These are phyloP conservation scores for Sphaerophoria taeniata DNA, from an alignment of 2,888 invertebrate genomes.

Conservation along the genomic window DNA sequence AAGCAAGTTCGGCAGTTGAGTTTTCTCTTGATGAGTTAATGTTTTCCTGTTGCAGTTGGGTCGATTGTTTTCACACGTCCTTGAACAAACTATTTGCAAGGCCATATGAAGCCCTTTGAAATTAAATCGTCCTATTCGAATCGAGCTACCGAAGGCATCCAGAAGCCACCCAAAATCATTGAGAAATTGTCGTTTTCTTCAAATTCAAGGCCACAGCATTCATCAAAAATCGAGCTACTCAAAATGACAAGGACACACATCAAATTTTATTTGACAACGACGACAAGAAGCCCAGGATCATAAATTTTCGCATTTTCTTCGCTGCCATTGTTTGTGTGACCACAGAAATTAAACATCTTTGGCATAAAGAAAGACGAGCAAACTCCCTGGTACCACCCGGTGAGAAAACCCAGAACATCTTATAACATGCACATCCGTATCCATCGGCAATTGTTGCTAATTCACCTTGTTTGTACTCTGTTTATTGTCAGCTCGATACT, in stretches of 20 bases:
- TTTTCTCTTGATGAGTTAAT: background rate
- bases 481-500: constrained; percentile 53
- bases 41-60: background rate
- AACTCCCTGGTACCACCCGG: constrained; percentile 53
- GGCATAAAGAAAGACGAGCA: constrained; percentile 2
- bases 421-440: constrained; percentile 33
- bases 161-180: constrained; percentile 69
- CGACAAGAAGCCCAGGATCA: constrained; percentile 54
- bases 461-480: constrained; percentile 55
- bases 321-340: constrained; percentile 65
- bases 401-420: background rate
- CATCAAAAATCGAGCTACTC: background rate
- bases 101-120: no score
- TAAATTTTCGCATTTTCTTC: constrained; percentile 70
- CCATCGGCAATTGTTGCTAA: constrained; percentile 53
- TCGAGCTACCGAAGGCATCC: constrained; percentile 59
- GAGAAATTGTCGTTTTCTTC: background rate
- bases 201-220: constrained; percentile 23
- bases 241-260: constrained; percentile 28
- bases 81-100: no score
- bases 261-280: constrained; percentile 19
- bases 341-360: constrained; percentile 69
- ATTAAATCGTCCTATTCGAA: constrained; percentile 48
- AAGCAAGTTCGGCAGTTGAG: background rate
- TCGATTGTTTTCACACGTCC: no score